These are phyloP conservation scores for Mus caroli DNA, from an alignment of 2,797 vertebrate genomes.

Conservation along the genomic window DNA sequence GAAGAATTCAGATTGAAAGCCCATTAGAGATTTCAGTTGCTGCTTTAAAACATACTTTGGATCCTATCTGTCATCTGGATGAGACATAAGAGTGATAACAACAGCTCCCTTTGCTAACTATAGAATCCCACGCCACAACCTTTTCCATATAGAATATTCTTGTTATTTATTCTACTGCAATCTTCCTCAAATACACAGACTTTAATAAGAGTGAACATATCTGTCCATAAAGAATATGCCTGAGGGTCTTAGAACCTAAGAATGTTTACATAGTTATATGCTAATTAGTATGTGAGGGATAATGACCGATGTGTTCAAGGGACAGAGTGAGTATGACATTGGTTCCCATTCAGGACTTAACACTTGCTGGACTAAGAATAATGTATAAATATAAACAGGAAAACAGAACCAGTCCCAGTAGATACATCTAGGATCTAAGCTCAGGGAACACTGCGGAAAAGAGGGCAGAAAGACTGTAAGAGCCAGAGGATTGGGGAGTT, in stretches of 20 bases:
- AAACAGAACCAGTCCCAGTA: background rate
- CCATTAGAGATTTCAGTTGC: slow-evolving; percentile 57
- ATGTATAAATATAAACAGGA: slow-evolving; percentile 46
- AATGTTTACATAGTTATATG: background rate
- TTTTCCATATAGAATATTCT: slow-evolving; percentile 33
- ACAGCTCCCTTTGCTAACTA: slow-evolving; percentile 57
- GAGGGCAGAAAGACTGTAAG: background rate
- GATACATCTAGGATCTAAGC: background rate
- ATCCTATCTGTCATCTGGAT: slow-evolving; percentile 53
- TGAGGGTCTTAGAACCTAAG: slow-evolving; percentile 40
- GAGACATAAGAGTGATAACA: slow-evolving; percentile 49
- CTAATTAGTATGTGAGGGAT: background rate
- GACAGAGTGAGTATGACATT: background rate
- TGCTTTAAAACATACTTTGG: slow-evolving; percentile 59
- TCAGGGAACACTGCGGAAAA: background rate
- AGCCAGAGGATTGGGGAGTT: background rate
- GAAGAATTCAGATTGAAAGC: slow-evolving; percentile 66
- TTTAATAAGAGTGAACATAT: slow-evolving; percentile 51
- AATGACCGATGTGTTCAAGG: background rate
- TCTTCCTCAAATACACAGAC: slow-evolving; percentile 13
- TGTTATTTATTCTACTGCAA: slow-evolving; percentile 50
- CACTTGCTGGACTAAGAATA: background rate
- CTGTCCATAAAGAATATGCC: slow-evolving; percentile 39
- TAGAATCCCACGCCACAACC: slow-evolving; percentile 29
- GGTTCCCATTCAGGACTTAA: background rate